A percentile compares a stretch with the other conserved stretches of the same genome.
These are phyloP conservation scores for Pseudococcus viburni DNA, from an alignment of 2,888 invertebrate species.

Conservation along the genomic window DNA sequence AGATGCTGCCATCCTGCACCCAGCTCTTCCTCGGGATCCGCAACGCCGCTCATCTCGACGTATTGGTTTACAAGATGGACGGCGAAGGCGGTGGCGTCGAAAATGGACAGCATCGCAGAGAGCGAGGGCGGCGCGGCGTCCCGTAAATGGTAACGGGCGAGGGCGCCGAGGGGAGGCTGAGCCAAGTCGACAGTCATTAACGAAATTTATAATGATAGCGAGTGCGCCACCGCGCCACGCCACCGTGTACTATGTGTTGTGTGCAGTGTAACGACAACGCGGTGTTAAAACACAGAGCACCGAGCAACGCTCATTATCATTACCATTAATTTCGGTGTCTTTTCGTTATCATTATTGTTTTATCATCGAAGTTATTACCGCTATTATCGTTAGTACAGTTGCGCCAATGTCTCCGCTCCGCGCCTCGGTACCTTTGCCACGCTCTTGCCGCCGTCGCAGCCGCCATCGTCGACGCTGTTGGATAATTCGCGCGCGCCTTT, in stretches of 20 bases:
- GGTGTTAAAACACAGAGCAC: slow-evolving; percentile 54
- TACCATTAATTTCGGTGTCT: slow-evolving; percentile 66
- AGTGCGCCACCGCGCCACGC: slow-evolving; percentile 8
- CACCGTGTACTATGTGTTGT: slow-evolving; percentile 4
- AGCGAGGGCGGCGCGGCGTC: neutral
- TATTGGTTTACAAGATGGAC: neutral
- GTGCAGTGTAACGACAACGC: neutral
- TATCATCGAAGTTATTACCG: slow-evolving; percentile 66
- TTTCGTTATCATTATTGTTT: slow-evolving; percentile 66
- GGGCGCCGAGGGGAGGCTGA: neutral
- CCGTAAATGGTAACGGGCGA: neutral
- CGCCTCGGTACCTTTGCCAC: neutral
- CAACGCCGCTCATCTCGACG: neutral
- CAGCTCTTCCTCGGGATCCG: neutral
- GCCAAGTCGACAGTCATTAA: slow-evolving; percentile 65
- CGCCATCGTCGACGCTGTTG: too few relatives aligned
- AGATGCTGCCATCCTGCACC: slow-evolving; percentile 58
- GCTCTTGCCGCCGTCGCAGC: neutral
- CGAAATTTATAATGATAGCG: slow-evolving; percentile 66
- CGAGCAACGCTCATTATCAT: slow-evolving; percentile 65
- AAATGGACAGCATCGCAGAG: slow-evolving; percentile 45
- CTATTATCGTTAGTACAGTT: slow-evolving; percentile 66
- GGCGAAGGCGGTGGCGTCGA: neutral
- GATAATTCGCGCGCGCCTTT: slow-evolving; percentile 16
- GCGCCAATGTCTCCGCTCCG: slow-evolving; percentile 23